Percentiles rank a stretch among this genome's conserved stretches.
These are phyloP conservation scores for Portunus trituberculatus DNA, from an alignment of 1,140 invertebrate genomes.

Conservation along the genomic window DNA sequence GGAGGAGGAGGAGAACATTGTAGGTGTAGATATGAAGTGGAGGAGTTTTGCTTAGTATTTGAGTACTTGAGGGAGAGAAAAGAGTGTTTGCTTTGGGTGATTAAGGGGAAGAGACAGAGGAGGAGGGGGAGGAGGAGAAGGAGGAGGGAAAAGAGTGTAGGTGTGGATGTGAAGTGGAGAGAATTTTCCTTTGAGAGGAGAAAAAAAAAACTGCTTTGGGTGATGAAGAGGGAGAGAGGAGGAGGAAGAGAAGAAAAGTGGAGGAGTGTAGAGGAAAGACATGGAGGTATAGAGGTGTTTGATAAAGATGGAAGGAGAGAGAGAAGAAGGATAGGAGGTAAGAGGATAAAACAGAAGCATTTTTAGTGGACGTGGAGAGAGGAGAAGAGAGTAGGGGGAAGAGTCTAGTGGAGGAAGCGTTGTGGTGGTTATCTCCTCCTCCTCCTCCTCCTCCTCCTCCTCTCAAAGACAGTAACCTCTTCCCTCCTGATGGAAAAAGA, in stretches of 20 bases:
- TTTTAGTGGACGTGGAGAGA: too few species aligned
- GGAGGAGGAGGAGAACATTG: background rate
- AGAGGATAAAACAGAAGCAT: too few species aligned
- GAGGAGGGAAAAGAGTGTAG: background rate
- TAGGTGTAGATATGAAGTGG: too few species aligned
- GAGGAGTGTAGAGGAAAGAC: background rate
- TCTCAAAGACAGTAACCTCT: too few species aligned
- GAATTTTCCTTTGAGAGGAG: background rate
- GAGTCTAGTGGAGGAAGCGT: too few species aligned
- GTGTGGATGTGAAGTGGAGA: background rate
- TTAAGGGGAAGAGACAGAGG: too few species aligned
- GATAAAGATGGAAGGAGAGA: background rate
- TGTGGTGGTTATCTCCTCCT: background rate
- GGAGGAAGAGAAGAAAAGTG: background rate
- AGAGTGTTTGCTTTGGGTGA: too few species aligned
- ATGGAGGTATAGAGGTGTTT: background rate
- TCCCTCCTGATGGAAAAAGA: too few species aligned
- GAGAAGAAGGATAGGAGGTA: background rate
- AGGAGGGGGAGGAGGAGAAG: background rate
- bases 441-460: too few species aligned
- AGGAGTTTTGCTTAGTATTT: too few species aligned
- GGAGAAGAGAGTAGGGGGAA: background rate
- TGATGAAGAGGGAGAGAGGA: background rate
- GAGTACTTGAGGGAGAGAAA: background rate
- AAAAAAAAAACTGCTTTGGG: background rate